Evolutionary conservation across 2,888 invertebrate genomes (phyloP), one percentile per base, ranked within the genome.

Genomic region (Melieria omissa): DNA sequence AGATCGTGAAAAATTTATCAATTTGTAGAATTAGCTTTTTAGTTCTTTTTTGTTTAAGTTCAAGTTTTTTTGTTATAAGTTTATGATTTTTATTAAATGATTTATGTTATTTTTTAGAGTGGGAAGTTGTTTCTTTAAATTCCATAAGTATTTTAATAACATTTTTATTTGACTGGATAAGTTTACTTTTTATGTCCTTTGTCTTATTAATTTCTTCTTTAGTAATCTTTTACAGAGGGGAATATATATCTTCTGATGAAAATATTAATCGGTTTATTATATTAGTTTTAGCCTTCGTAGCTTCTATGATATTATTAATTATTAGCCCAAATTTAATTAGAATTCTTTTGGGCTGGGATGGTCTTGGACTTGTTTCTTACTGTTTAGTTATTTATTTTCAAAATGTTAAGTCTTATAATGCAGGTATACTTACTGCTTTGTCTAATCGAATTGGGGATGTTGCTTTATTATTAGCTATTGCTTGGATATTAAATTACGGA

Each of bases 361-460:
- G 29, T 2, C 29, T 29, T 29, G 29, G 29, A 3, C 3, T 29
- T 2, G 29, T 29, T 29, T 29, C 29, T 29, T 29, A 29, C 3
- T 90, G 90, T 89, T 90, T 93, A 93, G 81, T 83, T 4, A 83
- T 82, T 82, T 83, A 83, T 82, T 84, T 81, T 81, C 80, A 92
- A 86, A 93, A 91, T 89, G 83, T 89, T 70, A 91, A 89, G 74
- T 92, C 92, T 80, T 90, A 88, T 89, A 91, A 90, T 88, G 91
- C 92, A 1, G 92, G 92, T 0, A 92, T 93, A 88, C 88, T 93
- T 82, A 93, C 93, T 14, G 90, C 90, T 80, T 86, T 93, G 83
- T 90, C 90, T 29, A 29, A 29, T 29, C 29, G 29, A 29, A 29
- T 29, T 3, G 29, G 29, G 29, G 29, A 29, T 29, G 29, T 29